A percentile compares a stretch with the other conserved stretches of the same genome.
phyloP scores from a whole-genome alignment of 1,140 invertebrate species.

The Euwallacea fornicatus region DNA sequence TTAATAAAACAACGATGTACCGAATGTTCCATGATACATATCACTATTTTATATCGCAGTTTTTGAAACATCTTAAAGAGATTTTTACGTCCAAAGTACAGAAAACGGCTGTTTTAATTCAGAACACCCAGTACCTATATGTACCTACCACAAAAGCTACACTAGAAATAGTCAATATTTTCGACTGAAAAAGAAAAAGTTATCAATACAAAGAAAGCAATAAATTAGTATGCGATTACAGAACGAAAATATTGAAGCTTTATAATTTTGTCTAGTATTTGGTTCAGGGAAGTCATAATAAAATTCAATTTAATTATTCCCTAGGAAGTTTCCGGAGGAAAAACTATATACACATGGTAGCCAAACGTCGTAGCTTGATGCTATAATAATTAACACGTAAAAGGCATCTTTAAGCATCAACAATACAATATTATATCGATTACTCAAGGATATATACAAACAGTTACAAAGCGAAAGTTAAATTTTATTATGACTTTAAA shows the following conservation, averaged over 20 bases:
- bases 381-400: constrained; percentile 35
- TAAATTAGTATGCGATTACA: constrained; percentile 40
- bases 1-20: too few relatives aligned
- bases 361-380: constrained; percentile 31
- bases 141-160: too few relatives aligned
- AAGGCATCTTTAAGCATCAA: constrained; percentile 28
- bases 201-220: constrained; percentile 33
- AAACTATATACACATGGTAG: constrained; percentile 28
- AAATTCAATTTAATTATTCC: constrained; percentile 39
- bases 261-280: constrained; percentile 19
- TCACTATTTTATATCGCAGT: too few relatives aligned
- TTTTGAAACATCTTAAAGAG: too few relatives aligned
- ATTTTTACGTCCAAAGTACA: too few relatives aligned
- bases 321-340: constrained; percentile 14
- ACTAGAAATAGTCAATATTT: constrained; percentile 1
- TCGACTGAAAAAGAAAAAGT: background rate
- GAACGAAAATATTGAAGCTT: constrained; percentile 24
- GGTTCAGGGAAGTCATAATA: constrained; percentile 40
- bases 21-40: too few relatives aligned
- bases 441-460: constrained; percentile 35
- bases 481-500: constrained; percentile 44
- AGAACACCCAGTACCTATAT: too few relatives aligned
- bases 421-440: constrained; percentile 19
- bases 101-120: constrained; percentile 8
- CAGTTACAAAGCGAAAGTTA: constrained; percentile 37